phyloP scores from a whole-genome alignment of 1,140 invertebrate genomes.

The Bombus turneri region DNA sequence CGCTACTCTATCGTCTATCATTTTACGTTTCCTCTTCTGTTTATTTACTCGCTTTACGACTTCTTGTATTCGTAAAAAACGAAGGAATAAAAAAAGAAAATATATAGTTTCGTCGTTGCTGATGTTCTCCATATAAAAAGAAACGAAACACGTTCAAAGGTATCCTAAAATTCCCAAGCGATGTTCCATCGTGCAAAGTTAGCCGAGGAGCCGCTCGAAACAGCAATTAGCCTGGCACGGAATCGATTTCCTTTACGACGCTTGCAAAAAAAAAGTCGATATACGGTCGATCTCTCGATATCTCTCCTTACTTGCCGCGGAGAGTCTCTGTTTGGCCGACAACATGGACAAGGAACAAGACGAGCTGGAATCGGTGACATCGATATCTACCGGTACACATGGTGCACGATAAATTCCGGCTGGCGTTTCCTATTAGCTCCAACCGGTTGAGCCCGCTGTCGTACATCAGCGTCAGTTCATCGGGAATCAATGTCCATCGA shows the following conservation, averaged over 20 bases:
- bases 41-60: too few relatives aligned
- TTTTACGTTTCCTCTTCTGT: too few relatives aligned
- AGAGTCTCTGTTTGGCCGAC: too few relatives aligned
- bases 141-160: too few relatives aligned
- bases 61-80: too few relatives aligned
- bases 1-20: too few relatives aligned
- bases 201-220: neutral
- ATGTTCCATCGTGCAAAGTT: neutral
- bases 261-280: neutral
- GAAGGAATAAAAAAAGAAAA: too few relatives aligned
- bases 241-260: constrained; percentile 19
- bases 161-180: too few relatives aligned
- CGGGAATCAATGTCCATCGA: constrained; percentile 62
- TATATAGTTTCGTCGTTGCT: too few relatives aligned
- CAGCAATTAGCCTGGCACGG: constrained; percentile 10
- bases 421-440: constrained; percentile 60
- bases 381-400: constrained; percentile 41
- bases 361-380: constrained; percentile 18
- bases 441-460: constrained; percentile 24
- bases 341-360: neutral
- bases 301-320: constrained; percentile 16
- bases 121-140: too few relatives aligned
- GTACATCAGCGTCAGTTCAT: constrained; percentile 61
- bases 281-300: constrained; percentile 3
- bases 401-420: constrained; percentile 47